Evolutionary conservation across 2,888 invertebrate genomes (phyloP).

Genomic region (Nemapogon koenigi): DNA sequence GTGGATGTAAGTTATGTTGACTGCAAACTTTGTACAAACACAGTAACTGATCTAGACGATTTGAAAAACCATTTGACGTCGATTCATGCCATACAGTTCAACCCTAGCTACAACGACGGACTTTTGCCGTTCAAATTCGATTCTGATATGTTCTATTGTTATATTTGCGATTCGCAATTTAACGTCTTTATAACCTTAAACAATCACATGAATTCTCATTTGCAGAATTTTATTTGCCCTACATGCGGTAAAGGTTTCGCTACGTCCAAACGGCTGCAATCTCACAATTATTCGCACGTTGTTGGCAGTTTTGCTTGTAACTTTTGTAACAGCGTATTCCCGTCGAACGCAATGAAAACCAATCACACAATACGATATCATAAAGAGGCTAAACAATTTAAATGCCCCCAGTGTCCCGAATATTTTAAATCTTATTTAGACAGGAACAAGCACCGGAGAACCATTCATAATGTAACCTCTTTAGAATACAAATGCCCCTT

Average conservation of each 20-base stretch:
- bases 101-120: slow-evolving; percentile 28
- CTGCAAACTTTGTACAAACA: slow-evolving; percentile 28
- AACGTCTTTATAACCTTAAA: slow-evolving; percentile 31
- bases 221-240: slow-evolving; percentile 43
- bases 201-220: slow-evolving; percentile 48
- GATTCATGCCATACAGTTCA: slow-evolving; percentile 23
- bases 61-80: slow-evolving; percentile 30
- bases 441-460: slow-evolving; percentile 30
- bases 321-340: slow-evolving; percentile 41
- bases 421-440: slow-evolving; percentile 32
- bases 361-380: slow-evolving; percentile 7
- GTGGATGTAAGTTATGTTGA: slow-evolving; percentile 34
- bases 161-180: slow-evolving; percentile 26
- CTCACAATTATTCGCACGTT: slow-evolving; percentile 42
- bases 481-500: slow-evolving; percentile 29
- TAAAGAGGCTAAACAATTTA: slow-evolving; percentile 1
- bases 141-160: slow-evolving; percentile 30
- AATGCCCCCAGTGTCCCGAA: slow-evolving; percentile 9
- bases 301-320: slow-evolving; percentile 39
- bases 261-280: slow-evolving; percentile 37
- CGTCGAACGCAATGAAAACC: slow-evolving; percentile 10
- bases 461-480: slow-evolving; percentile 29
- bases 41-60: slow-evolving; percentile 20
- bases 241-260: slow-evolving; percentile 53
- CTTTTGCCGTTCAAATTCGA: slow-evolving; percentile 33